These are phyloP conservation scores for Octodonta nipae DNA, from an alignment of 2,888 invertebrate genomes.

Conservation along the genomic window DNA sequence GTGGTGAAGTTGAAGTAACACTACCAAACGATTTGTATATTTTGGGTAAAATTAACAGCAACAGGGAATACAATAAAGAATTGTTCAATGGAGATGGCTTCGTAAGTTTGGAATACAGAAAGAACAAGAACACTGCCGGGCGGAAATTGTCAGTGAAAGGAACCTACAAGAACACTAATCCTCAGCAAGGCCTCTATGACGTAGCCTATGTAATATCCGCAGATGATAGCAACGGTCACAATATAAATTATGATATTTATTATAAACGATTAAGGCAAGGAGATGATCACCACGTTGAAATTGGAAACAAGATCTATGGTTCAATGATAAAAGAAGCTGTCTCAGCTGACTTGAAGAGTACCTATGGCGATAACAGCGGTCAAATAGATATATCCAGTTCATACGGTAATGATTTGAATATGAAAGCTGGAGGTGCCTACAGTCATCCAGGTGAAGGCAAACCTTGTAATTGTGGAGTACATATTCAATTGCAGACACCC, in stretches of 20 bases:
- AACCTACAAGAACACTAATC: slow-evolving; percentile 34
- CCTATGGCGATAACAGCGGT: slow-evolving; percentile 12
- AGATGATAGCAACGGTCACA: slow-evolving; percentile 38
- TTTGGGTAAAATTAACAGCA: slow-evolving; percentile 32
- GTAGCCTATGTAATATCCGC: slow-evolving; percentile 31
- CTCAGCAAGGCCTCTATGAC: slow-evolving; percentile 33
- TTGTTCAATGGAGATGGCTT: slow-evolving; percentile 23
- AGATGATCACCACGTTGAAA: slow-evolving; percentile 8
- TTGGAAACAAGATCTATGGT: slow-evolving; percentile 27
- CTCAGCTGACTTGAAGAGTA: slow-evolving; percentile 22
- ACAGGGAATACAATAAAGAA: slow-evolving; percentile 21
- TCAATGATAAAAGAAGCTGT: slow-evolving; percentile 28
- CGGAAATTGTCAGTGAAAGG: slow-evolving; percentile 33
- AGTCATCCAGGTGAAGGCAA: slow-evolving; percentile 29
- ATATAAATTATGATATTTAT: slow-evolving; percentile 32
- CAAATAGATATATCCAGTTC: too few relatives aligned
- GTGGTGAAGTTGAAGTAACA: slow-evolving; percentile 38
- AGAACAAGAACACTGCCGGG: slow-evolving; percentile 34
- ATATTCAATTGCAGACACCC: slow-evolving; percentile 41
- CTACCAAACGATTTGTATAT: slow-evolving; percentile 40
- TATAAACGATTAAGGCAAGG: slow-evolving; percentile 31
- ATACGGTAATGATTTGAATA: too few relatives aligned
- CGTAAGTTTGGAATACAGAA: slow-evolving; percentile 29
- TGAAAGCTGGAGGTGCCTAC: too few relatives aligned
- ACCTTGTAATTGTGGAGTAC: slow-evolving; percentile 38